Base-by-base conservation (phyloP, 2,888 invertebrate species). In the Phortica magna region DNA sequence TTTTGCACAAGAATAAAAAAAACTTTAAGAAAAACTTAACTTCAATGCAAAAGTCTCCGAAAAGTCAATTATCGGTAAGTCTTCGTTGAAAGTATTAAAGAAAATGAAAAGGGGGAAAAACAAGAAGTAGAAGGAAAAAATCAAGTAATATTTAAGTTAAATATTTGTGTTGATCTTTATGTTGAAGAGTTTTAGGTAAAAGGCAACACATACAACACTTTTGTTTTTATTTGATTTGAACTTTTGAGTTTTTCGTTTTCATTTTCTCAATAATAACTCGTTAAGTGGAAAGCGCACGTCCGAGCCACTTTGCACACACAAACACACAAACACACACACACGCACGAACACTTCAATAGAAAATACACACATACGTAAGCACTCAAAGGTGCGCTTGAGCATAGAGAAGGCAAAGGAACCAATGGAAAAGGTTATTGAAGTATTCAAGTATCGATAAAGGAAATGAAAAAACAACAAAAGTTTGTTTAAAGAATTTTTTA, bases 401-500 rank as follows among this genome's bases (percentile, higher is more conserved):
- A 4, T 2, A 0, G 31, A 31, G 31, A 4, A 4, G 31, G 5
- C 31, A 4, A 31, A 31, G 31, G n/a, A n/a, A n/a, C n/a, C 31
- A 31, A 31, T 31, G 31, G 31, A 31, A 31, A 31, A 31, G 31
- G 31, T 31, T 31, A 31, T 31, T 4, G 31, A 31, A 48, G 48
- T 48, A 48, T 48, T 48, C 48, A 48, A 48, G 48, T 48, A 48
- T 48, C 48, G 48, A 48, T 48, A 48, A 48, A 48, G 14, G 7
- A 48, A 14, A 48, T 12, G 48, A 48, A 48, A 14, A 48, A 48
- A 48, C 9, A 48, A 48, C 48, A 48, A 48, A 48, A 48, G 48
- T 48, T 48, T 48, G 14, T 64, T 64, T 64, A 64, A 39, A 31
- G 31, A 64, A 64, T 64, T 31, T 59, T 19, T 17, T 59, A 19